Evolutionary conservation across 2,113 vertebrate species (phyloP).

Genomic region (Triplophysa rosa): DNA sequence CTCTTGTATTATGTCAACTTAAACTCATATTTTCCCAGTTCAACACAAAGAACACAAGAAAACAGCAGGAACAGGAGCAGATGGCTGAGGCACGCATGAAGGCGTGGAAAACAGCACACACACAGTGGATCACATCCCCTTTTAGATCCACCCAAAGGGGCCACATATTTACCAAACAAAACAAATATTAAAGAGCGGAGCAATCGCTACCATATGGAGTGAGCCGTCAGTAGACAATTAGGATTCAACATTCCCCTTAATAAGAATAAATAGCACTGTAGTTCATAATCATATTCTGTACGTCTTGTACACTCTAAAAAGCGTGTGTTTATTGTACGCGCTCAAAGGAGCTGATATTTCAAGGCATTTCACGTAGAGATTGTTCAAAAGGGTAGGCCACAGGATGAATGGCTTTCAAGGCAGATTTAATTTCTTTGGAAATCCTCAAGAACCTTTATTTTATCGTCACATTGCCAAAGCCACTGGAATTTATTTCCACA

Average conservation of each 20-base stretch:
- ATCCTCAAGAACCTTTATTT: too few relatives aligned
- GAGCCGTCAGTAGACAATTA: background rate
- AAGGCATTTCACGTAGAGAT: background rate
- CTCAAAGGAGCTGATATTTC: background rate
- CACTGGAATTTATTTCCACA: too few relatives aligned
- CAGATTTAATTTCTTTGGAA: background rate
- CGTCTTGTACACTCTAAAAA: background rate
- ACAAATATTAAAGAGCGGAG: conserved; percentile 34
- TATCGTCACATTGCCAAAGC: too few relatives aligned
- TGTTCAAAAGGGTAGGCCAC: background rate
- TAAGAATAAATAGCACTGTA: background rate
- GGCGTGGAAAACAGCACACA: conserved; percentile 3
- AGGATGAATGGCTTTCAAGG: background rate
- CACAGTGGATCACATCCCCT: conserved; percentile 19
- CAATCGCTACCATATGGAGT: background rate
- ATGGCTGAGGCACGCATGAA: conserved; percentile 34
- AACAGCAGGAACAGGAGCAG: conserved; percentile 34
- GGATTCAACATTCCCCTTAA: background rate
- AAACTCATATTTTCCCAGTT: conserved; percentile 32
- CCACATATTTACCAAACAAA: conserved; percentile 36
- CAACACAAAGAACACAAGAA: conserved; percentile 23
- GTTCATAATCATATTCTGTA: background rate
- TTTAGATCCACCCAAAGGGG: conserved; percentile 26
- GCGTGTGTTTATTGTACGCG: background rate
- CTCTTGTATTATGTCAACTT: conserved; percentile 10